A percentile compares a stretch with the other conserved stretches of the same genome.
Evolutionary conservation across 2,797 vertebrate genomes (phyloP).

Genomic region (Strix occidentalis): DNA sequence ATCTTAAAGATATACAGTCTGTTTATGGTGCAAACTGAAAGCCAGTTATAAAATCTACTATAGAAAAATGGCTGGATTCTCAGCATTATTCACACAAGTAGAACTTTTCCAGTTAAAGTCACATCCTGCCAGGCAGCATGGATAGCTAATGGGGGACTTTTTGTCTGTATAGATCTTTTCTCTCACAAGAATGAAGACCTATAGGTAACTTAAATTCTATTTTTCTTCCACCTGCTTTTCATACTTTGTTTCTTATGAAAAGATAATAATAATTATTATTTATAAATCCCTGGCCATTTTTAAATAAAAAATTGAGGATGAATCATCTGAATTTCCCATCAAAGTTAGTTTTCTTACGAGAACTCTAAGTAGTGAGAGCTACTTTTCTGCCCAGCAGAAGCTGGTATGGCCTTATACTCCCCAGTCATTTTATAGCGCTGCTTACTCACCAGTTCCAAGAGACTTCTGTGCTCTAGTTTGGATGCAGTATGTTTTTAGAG

Average conservation of each 20-base stretch:
- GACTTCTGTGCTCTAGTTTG: neutral
- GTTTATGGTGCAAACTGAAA: neutral
- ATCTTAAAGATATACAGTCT: neutral
- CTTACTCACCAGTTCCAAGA: neutral
- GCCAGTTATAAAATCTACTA: neutral
- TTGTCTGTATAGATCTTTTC: neutral
- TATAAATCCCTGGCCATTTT: neutral
- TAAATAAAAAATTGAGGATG: neutral
- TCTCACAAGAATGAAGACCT: neutral
- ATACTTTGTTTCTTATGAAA: neutral
- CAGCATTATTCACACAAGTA: neutral
- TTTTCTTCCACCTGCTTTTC: neutral
- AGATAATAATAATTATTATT: neutral
- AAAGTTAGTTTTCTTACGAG: neutral
- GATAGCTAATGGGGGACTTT: neutral
- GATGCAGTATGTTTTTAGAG: neutral
- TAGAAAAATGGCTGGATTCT: neutral
- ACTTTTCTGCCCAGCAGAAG: neutral
- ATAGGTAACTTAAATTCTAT: neutral
- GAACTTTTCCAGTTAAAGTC: conserved; percentile 24
- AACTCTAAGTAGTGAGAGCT: neutral
- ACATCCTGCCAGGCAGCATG: conserved; percentile 3
- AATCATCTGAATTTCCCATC: neutral
- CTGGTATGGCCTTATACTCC: neutral
- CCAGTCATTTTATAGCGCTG: neutral